Percentiles rank a stretch among this genome's conserved stretches.
These are phyloP conservation scores for Dromas ardeola DNA, from an alignment of 2,113 vertebrate species.

Conservation along the genomic window DNA sequence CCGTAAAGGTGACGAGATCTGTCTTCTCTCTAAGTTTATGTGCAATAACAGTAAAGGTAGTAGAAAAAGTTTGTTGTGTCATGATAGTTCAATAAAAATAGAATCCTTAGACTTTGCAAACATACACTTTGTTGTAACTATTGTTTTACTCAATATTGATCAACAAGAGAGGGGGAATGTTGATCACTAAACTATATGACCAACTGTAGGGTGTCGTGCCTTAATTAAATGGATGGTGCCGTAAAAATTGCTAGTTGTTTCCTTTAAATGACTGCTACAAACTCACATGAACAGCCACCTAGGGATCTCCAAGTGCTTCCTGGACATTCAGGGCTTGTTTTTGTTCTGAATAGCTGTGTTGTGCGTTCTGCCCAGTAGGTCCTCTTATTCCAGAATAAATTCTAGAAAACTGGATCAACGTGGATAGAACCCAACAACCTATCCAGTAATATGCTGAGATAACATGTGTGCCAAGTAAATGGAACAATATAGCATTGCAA, in stretches of 20 bases:
- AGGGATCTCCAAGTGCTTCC: background rate
- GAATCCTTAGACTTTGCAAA: background rate
- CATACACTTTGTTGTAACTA: rapidly evolving
- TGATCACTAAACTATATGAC: background rate
- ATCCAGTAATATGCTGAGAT: background rate
- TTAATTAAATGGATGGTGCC: background rate
- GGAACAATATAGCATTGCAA: background rate
- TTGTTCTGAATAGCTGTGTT: background rate
- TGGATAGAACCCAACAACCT: background rate
- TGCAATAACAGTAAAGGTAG: background rate
- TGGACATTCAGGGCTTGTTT: background rate
- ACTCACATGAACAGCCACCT: background rate
- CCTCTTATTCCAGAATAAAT: background rate
- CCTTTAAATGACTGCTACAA: background rate
- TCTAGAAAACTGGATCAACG: background rate
- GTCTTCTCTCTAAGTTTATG: background rate
- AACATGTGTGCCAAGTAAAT: background rate
- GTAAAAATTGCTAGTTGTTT: background rate
- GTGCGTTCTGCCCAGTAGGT: background rate
- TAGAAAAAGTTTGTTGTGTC: background rate
- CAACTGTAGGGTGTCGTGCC: background rate
- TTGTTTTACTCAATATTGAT: background rate
- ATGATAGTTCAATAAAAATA: background rate
- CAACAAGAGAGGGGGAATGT: background rate
- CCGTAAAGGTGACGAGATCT: background rate